Base-by-base conservation (phyloP, 35 echinoderm and acorn worm genomes). In the Ptychodera flava region DNA sequence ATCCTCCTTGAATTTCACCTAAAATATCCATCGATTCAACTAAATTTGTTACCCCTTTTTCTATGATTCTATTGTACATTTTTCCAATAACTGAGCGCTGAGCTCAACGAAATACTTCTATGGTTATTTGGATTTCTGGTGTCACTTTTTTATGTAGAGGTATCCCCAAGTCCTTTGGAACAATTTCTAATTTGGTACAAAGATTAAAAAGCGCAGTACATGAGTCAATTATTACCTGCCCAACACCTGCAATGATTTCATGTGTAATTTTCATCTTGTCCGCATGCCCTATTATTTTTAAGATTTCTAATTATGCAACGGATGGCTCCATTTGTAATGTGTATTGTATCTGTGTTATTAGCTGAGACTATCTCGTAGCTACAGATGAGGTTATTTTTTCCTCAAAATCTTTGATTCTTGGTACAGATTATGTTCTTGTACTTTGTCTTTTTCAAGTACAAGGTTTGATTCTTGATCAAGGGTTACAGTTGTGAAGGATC, bases 11-110 rank as follows among this genome's bases (percentile, higher is more conserved):
- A 0, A 83, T 36, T 83, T 83, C 82, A 37, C 35, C 82, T 35
- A 83, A 28, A 30, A 83, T 36, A 37, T 83, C 35, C 12, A 36
- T 28, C 30, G 34, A 34, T 36, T 37, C 35, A 83, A 82, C 34
- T 33, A 82, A 83, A 83, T 37, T 83, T 37, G 82, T 36, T 36
- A 83, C 82, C 37, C n/a, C 37, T 36, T 83, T 34, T 34, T 34
- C 82, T 10, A 83, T 83, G 22, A 64, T 64, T 64, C 22, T 64
- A 64, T 64, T 64, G 45, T 64, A 64, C 6, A 64, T 6, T 64
- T 64, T 64, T 12, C 45, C 45, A 64, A 64, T 22, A 64, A 64
- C 45, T 64, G 35, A 83, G 1, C 33, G 22, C 45, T 64, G 35
- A 83, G 1, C 33, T 37, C 6, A 83, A 28, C 1, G 35, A 83